Evolutionary conservation across 2,888 invertebrate species (phyloP), one percentile per base, ranked within the genome.

Genomic region (Notodonta dromedarius): DNA sequence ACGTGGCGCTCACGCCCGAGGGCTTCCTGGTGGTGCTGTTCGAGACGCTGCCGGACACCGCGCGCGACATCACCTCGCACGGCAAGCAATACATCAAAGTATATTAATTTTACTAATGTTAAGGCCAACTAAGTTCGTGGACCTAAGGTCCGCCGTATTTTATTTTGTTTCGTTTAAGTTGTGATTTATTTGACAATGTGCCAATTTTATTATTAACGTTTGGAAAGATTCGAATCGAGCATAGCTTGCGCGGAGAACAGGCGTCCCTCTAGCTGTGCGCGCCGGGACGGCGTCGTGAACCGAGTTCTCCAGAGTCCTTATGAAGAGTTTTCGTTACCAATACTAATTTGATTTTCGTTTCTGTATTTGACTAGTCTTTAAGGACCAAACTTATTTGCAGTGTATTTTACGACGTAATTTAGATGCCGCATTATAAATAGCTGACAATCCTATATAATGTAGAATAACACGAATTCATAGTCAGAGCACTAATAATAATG

Each of bases 1-100:
- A 98, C 79, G 95, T 98, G 71, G 96, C 97, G 60, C 94, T 98
- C 56, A 95, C 96, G 9, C 95, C 96, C 89, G 84, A 94, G 86
- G 93, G 95, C 88, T 93, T 94, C 80, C 89, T 95, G 61, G 94
- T 94, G 46, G 95, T 95, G 64, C 84, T 95, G 70, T 95, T 95
- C 76, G 95, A 95, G 88, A 94, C 95, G 58, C 91, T 95, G 69
- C 95, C 95, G 51, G 95, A 95, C 86, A 94, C 95, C 74, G 92
- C 93, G 66, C 94, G 95, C 75, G 95, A 95, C 83, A 90, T 94
- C 79, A 88, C 94, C 73, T 94, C 94, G 77, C 95, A 94, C 83
- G 94, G 94, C 78, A 95, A 95, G 89, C 94, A 94, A 84, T 95
- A 95, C 87, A 94, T 95, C 81, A 95, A 95, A 86, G 93, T 95